Percentiles rank a stretch among this genome's conserved stretches.
phyloP scores from a whole-genome alignment of 2,888 invertebrate genomes.

The Dendrolimus pini region DNA sequence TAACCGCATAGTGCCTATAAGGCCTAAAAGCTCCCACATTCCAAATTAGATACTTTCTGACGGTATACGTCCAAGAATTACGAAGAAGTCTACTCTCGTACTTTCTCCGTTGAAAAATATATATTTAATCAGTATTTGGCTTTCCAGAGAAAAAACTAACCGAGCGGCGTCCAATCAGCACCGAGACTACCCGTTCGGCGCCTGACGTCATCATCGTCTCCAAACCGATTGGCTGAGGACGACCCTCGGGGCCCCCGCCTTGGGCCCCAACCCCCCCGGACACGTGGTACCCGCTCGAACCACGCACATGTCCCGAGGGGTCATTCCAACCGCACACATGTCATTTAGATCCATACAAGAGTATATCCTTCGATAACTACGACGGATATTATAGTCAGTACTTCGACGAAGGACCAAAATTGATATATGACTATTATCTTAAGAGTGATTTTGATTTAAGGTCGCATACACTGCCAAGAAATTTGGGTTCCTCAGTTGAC shows the following conservation, averaged over 20 bases:
- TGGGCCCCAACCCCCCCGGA: conserved; percentile 66
- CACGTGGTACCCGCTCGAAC: conserved; percentile 45
- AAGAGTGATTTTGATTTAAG: conserved; percentile 57
- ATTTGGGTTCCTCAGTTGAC: conserved; percentile 51
- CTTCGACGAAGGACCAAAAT: conserved; percentile 52
- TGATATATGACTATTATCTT: conserved; percentile 59
- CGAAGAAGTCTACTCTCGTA: too few relatives aligned
- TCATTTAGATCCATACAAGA: conserved; percentile 42
- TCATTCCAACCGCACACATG: conserved; percentile 37
- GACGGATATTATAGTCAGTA: conserved; percentile 61
- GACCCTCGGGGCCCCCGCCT: conserved; percentile 67
- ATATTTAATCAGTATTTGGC: too few relatives aligned
- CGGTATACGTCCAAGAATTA: too few relatives aligned
- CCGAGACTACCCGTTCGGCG: conserved; percentile 91
- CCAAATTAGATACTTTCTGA: too few relatives aligned
- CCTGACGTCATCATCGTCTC: conserved; percentile 90
- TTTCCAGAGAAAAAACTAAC: conserved; percentile 57
- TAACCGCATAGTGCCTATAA: too few relatives aligned
- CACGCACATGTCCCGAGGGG: conserved; percentile 53
- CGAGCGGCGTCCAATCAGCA: conserved; percentile 83
- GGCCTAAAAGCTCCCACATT: too few relatives aligned
- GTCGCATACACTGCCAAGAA: conserved; percentile 58
- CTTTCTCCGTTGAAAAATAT: too few relatives aligned
- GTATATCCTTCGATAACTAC: conserved; percentile 47
- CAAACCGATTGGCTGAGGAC: conserved; percentile 72